Conservation (phyloP, 2,113 vertebrate species). For the Rattus rattus region DNA sequence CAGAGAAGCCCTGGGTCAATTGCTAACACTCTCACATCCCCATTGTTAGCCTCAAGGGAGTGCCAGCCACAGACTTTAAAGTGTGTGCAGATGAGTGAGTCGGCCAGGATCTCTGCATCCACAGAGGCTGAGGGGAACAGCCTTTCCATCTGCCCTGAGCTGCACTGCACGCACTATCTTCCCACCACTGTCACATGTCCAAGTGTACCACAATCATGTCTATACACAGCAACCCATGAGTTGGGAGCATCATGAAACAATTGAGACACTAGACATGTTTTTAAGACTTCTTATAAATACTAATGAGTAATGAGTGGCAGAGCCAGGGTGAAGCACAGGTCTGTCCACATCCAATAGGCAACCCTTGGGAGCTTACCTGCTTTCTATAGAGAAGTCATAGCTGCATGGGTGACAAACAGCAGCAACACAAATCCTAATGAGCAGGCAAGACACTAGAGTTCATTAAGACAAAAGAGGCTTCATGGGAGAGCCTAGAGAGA, state of each 20-base stretch:
- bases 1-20: not conserved
- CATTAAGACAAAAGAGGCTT: not conserved
- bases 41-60: not conserved
- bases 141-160: not conserved
- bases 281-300: not conserved
- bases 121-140: not conserved
- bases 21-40: not conserved
- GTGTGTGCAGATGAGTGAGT: not conserved
- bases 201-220: too few species aligned
- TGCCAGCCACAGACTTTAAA: not conserved
- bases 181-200: too few species aligned
- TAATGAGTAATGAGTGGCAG: not conserved
- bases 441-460: not conserved
- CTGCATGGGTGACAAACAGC: not conserved
- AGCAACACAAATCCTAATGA: too few species aligned
- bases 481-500: not conserved
- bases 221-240: not conserved
- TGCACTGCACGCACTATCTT: accelerated
- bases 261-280: not conserved
- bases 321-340: not conserved
- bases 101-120: not conserved
- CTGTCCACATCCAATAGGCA: not conserved
- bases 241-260: not conserved
- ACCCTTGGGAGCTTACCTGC: not conserved
- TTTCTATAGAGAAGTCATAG: not conserved